Evolutionary conservation across 92 coral and sea anemone species (phyloP), one percentile per base, ranked within the genome.

Genomic region (Porites divaricata): DNA sequence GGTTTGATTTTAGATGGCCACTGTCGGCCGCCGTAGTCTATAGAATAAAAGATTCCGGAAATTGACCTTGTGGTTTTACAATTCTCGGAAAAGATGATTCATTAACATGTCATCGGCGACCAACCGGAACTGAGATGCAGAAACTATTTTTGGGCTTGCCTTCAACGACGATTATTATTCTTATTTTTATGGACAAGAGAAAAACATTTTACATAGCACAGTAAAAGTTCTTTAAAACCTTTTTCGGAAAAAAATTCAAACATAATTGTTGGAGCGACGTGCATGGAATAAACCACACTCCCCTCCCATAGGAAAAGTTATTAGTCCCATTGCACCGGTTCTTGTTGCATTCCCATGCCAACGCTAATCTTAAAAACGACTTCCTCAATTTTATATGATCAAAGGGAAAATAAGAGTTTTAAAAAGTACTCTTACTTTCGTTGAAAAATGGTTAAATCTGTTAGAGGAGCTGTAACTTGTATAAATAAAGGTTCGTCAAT

Each of bases 71-170:
- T 64, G 73, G 50, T 48, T 8, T 1, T 50, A 22, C 49, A 78
- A 64, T 68, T 78, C 83, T 48, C 25, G 73, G 83, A 78, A 78
- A 78, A 28, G 83, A 50, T 21, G 72, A 1, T 11, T 28, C 41
- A 28, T 28, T 28, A 28, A 28, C 41, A 28, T 28, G 13, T 49
- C 22, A 22, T 22, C 8, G 9, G 23, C 9, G 53, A 64, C 61
- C 41, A n/a, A 67, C 75, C 50, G 65, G 75, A 53, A 23, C 52
- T 4, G 74, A 22, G 74, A 67, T 45, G 53, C 6, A 67, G 24
- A 12, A 54, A 45, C 6, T 50, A 67, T 23, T 23, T 75, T 79
- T 28, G 53, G 5, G 20, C 24, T 17, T 8, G 4, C 67, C 19
- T 4, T 35, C 12, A 67, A 22, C 12, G 21, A 28, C 1, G 1